Evolutionary conservation across 2,888 invertebrate genomes (phyloP).

Genomic region (Agrotis ipsilon): DNA sequence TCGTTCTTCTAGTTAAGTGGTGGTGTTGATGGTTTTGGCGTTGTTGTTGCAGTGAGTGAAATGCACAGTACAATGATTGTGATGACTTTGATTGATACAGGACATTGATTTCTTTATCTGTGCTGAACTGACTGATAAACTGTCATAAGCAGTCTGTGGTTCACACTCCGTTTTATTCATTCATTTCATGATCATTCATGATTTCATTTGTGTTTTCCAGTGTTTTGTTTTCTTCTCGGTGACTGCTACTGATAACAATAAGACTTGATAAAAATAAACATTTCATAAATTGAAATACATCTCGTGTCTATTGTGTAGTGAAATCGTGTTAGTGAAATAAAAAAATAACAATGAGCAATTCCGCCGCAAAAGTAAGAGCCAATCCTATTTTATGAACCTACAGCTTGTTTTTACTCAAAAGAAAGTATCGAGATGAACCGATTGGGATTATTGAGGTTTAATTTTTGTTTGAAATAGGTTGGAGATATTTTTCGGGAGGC

Average conservation of each 20-base stretch:
- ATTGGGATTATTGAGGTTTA: neutral
- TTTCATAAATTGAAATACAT: neutral
- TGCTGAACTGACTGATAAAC: neutral
- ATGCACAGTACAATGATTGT: no score
- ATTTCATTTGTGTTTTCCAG: no score
- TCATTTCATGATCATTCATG: no score
- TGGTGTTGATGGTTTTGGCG: no score
- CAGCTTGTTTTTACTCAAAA: neutral
- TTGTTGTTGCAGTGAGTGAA: no score
- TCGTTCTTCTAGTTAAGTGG: no score
- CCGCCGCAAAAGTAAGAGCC: slow-evolving; percentile 74
- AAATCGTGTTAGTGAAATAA: neutral
- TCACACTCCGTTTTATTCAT: neutral
- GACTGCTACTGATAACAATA: no score
- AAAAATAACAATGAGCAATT: slow-evolving; percentile 73
- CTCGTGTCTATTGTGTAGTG: neutral
- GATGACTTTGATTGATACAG: no score
- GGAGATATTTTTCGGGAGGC: slow-evolving; percentile 99
- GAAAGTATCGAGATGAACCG: neutral
- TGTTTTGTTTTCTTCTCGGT: no score
- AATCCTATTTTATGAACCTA: neutral
- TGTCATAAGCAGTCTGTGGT: neutral
- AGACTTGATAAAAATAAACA: no score
- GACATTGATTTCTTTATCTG: neutral
- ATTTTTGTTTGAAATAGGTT: slow-evolving; percentile 92